Evolutionary conservation across 2,888 invertebrate genomes (phyloP), one percentile per base, ranked within the genome.

Genomic region (Cacoxenus indagator): DNA sequence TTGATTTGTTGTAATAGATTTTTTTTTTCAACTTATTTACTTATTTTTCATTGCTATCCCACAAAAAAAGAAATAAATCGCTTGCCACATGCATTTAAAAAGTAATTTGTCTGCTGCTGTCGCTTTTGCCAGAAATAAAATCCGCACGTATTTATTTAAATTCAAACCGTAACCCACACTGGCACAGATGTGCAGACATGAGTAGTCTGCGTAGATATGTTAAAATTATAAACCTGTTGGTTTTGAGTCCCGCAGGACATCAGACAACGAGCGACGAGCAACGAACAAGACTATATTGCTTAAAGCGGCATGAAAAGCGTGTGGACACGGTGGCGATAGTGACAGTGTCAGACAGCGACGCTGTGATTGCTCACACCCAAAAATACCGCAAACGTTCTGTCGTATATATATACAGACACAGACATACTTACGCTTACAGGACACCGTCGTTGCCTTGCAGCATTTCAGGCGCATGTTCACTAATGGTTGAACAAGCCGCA

Each of bases 401-500:
- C 70, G 68, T 67, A 73, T 69, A 19, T 19, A 51, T 57, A 65
- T 22, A 65, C 22, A 43, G n/a, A 37, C 2, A 17, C 54, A 22
- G 6, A 37, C 24, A 22, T n/a, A 31, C 24, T 1, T 29, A 24
- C 54, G 37, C 14, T 8, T 14, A 37, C 37, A 37, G 37, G 37
- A 37, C 37, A 14, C 6, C 59, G 19, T 31, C 24, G 45, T 62
- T n/a, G 61, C 43, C 61, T 62, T 59, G 68, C 27, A 62, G 26
- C 43, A 61, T 46, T 19, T 54, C 72, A 75, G 76, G 78, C 81
- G 75, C 81, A 84, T 84, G 84, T 83, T 85, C 85, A 85, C 85
- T 85, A 85, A 86, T 85, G 86, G 85, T 78, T 84, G 78, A 84
- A 85, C 85, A 85, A 85, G 86, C 85, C 85, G 78, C 86, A 85